These are phyloP conservation scores for Cranoglanis bouderius DNA, from an alignment of 2,113 vertebrate genomes.

Conservation along the genomic window DNA sequence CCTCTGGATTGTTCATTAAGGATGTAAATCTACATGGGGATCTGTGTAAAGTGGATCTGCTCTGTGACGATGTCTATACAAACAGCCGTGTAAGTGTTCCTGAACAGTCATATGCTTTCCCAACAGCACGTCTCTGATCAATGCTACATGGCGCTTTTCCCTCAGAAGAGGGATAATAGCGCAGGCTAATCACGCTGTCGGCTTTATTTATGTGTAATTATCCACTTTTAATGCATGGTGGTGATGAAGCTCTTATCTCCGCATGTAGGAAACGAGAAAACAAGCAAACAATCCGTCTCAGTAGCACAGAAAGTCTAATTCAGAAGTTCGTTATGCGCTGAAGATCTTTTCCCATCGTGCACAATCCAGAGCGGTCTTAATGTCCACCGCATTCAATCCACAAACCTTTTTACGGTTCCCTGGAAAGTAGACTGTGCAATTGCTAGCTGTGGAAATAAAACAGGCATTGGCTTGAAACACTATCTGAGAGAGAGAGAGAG, in stretches of 20 bases:
- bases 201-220: slow-evolving; percentile 11
- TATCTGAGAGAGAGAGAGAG: background rate
- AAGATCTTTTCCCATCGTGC: background rate
- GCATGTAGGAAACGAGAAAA: background rate
- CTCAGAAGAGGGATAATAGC: background rate
- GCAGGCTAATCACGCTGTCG: background rate
- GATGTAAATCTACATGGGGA: too few species aligned
- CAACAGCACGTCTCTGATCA: background rate
- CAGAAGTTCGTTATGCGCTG: background rate
- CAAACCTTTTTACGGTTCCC: background rate
- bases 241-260: slow-evolving; percentile 2
- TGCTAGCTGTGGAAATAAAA: background rate
- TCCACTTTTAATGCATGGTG: background rate
- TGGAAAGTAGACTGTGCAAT: background rate
- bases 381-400: background rate
- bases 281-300: background rate
- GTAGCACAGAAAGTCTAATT: background rate
- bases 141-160: background rate
- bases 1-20: too few species aligned
- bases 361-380: background rate
- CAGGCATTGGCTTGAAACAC: background rate
- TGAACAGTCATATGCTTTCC: too few species aligned
- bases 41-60: too few species aligned
- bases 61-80: background rate
- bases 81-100: too few species aligned